Percentiles rank a stretch among this genome's conserved stretches.
These are phyloP conservation scores for Aplochiton taeniatus DNA, from an alignment of 2,797 vertebrate species.

Conservation along the genomic window DNA sequence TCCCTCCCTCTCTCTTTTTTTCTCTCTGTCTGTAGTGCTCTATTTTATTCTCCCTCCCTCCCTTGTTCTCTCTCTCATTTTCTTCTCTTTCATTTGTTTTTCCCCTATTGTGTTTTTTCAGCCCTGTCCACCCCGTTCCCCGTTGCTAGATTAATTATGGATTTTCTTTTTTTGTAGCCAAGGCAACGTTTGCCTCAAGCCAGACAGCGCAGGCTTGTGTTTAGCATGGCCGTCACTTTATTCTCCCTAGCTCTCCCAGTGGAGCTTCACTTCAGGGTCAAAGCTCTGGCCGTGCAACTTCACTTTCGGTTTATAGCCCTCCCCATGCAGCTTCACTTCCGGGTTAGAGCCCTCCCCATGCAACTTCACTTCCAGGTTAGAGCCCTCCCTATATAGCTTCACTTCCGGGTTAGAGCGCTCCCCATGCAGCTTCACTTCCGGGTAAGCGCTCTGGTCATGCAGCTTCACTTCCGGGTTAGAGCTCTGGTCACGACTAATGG, in stretches of 20 bases:
- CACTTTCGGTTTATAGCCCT: no score
- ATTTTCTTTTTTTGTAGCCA: slow-evolving; percentile 7
- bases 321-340: background rate
- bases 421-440: background rate
- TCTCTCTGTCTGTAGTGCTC: background rate
- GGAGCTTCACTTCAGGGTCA: background rate
- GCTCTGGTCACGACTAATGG: slow-evolving; percentile 8
- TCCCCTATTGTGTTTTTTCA: background rate
- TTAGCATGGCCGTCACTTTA: slow-evolving; percentile 7
- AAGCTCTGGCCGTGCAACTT: background rate
- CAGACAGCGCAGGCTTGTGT: background rate
- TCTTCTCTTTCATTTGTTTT: background rate
- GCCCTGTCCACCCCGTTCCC: background rate
- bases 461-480: background rate
- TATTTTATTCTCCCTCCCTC: background rate
- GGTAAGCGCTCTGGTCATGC: no score
- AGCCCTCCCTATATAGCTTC: no score
- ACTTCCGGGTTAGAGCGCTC: background rate
- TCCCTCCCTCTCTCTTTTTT: no score
- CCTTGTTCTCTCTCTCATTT: background rate
- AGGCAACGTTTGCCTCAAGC: background rate
- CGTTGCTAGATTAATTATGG: slow-evolving; percentile 10
- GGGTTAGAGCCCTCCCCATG: background rate
- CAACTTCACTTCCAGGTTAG: background rate
- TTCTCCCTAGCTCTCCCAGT: background rate